Base-by-base conservation (phyloP, 1,140 invertebrate species). In the Battus philenor region DNA sequence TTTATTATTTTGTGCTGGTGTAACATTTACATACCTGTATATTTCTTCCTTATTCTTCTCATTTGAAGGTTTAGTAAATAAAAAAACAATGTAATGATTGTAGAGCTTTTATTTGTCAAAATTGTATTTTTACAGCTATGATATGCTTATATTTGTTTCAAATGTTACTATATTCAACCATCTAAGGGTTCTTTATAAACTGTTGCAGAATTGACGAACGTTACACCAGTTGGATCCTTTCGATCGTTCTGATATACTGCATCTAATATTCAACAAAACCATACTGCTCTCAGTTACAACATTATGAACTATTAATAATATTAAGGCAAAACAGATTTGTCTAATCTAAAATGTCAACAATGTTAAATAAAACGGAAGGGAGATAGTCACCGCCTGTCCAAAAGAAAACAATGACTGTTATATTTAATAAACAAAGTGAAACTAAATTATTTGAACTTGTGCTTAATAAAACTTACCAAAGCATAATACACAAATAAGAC, bases 101-200 rank as follows among this genome's bases (percentile, higher is more conserved):
- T 88, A 90, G 86, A 89, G 82, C 84, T 87, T 90, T 90, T 90
- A 89, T 90, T 90, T 89, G 88, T 90, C 87, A 90, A 90, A 89
- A 90, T 87, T 88, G 87, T 88, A 85, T 86, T 88, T 88, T 92
- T 92, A 93, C 91, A 93, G 90, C 91, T 92, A 93, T 93, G 91
- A 93, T 93, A 93, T 93, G 91, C 92, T 93, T 92, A 90, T 89
- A 90, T 91, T 91, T 89, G 88, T 91, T 90, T 90, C 88, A 89
- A 89, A 89, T 89, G 88, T 88, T 88, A 89, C 88, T 88, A 76
- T 86, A 77, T 73, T 73, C 75, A 87, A 89, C 75, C n/a, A 79
- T 73, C 64, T 60, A 77, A 70, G 68, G 70, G 51, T n/a, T 73
- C 56, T 79, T 58, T 66, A 49, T 70, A 53, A 57, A 72, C 70